phyloP scores from a whole-genome alignment of 2,797 vertebrate genomes.

The Threskiornis aethiopicus region DNA sequence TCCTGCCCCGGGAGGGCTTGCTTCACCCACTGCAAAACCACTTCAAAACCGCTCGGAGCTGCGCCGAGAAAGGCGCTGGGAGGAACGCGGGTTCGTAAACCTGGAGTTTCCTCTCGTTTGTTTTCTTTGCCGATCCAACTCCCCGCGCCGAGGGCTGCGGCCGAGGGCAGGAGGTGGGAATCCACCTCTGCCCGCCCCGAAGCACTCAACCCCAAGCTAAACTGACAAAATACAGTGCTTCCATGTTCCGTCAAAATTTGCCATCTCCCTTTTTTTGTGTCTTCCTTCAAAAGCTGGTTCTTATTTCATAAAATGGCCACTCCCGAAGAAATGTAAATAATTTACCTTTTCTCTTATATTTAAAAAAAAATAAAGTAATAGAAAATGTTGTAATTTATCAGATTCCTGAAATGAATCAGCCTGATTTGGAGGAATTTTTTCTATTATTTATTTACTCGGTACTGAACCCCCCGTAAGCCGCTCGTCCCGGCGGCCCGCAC shows the following conservation, averaged over 20 bases:
- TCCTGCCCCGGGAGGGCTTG: background rate
- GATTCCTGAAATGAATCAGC: background rate
- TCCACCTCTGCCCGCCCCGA: background rate
- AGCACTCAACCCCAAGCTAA: background rate
- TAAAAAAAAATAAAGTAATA: background rate
- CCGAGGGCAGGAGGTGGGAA: background rate
- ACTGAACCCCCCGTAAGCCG: background rate
- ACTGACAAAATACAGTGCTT: background rate
- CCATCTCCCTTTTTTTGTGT: background rate
- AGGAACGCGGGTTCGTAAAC: rapidly evolving
- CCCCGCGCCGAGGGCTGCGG: rapidly evolving
- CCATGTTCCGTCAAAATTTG: rapidly evolving
- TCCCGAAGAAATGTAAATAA: background rate
- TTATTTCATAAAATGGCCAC: background rate
- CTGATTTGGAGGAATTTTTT: background rate
- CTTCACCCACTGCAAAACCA: background rate
- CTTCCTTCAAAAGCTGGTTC: background rate
- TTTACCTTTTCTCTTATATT: background rate
- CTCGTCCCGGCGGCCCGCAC: rapidly evolving
- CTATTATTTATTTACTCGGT: background rate
- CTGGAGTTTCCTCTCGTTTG: background rate
- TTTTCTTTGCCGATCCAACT: background rate
- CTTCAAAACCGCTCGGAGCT: rapidly evolving
- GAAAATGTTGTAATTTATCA: background rate
- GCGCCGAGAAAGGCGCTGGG: rapidly evolving